phyloP scores from a whole-genome alignment of 1,140 invertebrate species.

The Delia radicum region DNA sequence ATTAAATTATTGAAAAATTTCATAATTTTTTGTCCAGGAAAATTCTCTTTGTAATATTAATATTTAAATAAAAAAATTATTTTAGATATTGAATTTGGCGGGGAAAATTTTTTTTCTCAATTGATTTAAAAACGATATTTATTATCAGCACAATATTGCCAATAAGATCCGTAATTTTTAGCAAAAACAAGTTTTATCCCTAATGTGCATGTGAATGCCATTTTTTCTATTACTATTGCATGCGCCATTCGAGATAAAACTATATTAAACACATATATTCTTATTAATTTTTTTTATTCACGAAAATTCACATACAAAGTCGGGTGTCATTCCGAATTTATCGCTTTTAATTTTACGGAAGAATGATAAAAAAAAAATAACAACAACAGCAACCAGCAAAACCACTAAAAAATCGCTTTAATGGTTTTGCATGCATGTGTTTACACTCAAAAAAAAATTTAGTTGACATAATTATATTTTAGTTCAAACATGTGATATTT shows the following conservation, averaged over 20 bases:
- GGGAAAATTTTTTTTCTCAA: too few relatives aligned
- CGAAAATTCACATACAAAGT: neutral
- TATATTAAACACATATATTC: neutral
- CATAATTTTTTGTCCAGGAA: too few relatives aligned
- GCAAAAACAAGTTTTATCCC: neutral
- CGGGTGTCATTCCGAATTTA: conserved; percentile 40
- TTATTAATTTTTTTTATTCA: neutral
- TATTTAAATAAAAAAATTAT: too few relatives aligned
- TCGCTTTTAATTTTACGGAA: conserved; percentile 51
- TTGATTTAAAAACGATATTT: too few relatives aligned
- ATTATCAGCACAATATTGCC: too few relatives aligned
- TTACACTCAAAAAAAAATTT: too few relatives aligned
- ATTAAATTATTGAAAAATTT: too few relatives aligned
- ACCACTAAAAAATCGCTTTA: conserved; percentile 40
- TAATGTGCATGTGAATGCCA: neutral
- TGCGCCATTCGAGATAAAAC: neutral
- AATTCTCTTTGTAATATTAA: too few relatives aligned
- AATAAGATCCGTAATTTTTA: too few relatives aligned
- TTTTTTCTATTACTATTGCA: conserved; percentile 16
- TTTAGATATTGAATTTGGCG: too few relatives aligned
- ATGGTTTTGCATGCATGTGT: conserved; percentile 42
- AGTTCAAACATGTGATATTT: too few relatives aligned
- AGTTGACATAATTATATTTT: too few relatives aligned
- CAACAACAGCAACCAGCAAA: conserved; percentile 27
- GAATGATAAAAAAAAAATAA: conserved; percentile 25